phyloP scores from a whole-genome alignment of 2,797 vertebrate genomes.

The Gadopsis marmoratus region DNA sequence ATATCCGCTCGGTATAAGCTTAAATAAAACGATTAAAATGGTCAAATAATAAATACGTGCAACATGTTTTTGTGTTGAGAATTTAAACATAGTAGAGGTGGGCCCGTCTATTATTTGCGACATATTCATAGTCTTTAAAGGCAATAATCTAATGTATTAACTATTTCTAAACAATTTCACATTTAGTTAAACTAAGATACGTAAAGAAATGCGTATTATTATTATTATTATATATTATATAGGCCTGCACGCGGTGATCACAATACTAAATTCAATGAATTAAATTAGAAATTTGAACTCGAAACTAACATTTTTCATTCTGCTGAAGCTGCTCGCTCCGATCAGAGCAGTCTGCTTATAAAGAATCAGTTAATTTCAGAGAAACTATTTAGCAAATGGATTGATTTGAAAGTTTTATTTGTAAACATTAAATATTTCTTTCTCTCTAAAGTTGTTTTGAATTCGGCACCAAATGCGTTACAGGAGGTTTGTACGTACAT shows the following conservation, averaged over 20 bases:
- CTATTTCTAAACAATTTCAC: not conserved
- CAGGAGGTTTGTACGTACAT: slow-evolving; percentile 87
- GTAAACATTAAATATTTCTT: slow-evolving; percentile 99
- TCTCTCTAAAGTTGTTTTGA: slow-evolving; percentile 92
- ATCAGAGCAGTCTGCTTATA: slow-evolving; percentile 46
- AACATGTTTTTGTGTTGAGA: not conserved
- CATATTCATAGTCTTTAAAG: slow-evolving; percentile 1
- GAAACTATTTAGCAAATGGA: slow-evolving; percentile 73
- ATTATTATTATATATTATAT: not conserved
- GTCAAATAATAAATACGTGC: slow-evolving; percentile 6
- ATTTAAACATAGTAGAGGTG: not conserved
- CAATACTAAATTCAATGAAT: not conserved
- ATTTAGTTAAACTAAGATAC: slow-evolving; percentile 1
- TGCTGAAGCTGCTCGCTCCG: not conserved
- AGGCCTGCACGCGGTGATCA: slow-evolving; percentile 12
- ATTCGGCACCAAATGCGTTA: slow-evolving; percentile 87
- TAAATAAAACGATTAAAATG: slow-evolving; percentile 10
- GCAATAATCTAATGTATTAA: not conserved
- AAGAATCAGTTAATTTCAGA: slow-evolving; percentile 60
- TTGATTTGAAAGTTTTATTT: slow-evolving; percentile 93
- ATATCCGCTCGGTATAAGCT: not conserved
- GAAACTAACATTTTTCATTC: not conserved
- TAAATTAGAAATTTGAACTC: not conserved
- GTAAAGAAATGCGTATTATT: not conserved
- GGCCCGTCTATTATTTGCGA: slow-evolving; percentile 27